A percentile compares a stretch with the other conserved stretches of the same genome.
These are phyloP conservation scores for Capreolus pygargus DNA, from an alignment of 2,113 vertebrate species.

Conservation along the genomic window DNA sequence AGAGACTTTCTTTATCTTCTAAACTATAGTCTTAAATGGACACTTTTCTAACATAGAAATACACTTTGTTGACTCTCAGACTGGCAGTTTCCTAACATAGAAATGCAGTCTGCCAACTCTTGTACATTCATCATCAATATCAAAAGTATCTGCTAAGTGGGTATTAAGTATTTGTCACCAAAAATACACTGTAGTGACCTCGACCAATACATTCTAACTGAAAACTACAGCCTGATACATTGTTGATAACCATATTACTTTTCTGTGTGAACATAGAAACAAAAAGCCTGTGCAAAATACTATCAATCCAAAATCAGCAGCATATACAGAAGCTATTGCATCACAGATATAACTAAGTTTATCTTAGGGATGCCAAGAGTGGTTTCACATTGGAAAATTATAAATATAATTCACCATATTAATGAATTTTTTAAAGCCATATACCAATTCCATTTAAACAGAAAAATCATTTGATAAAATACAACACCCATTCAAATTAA, in stretches of 20 bases:
- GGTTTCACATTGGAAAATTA: not conserved
- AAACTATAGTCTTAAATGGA: not conserved
- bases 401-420: not conserved
- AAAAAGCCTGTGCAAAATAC: not conserved
- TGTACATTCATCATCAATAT: not conserved
- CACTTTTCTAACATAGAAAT: not conserved
- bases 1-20: not conserved
- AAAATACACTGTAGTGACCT: not conserved
- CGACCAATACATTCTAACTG: not conserved
- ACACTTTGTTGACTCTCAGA: not conserved
- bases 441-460: not conserved
- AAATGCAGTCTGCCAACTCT: not conserved
- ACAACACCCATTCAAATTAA: not conserved
- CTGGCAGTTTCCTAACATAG: not conserved
- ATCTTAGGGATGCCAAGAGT: not conserved
- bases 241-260: not conserved
- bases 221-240: not conserved
- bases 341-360: not conserved
- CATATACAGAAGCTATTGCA: not conserved
- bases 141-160: not conserved
- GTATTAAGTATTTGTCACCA: not conserved
- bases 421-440: not conserved
- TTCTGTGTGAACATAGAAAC: not conserved
- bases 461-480: slow-evolving; percentile 15
- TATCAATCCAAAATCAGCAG: not conserved